Evolutionary conservation across 2,113 vertebrate genomes (phyloP).

Genomic region (Ceyx margarethae): DNA sequence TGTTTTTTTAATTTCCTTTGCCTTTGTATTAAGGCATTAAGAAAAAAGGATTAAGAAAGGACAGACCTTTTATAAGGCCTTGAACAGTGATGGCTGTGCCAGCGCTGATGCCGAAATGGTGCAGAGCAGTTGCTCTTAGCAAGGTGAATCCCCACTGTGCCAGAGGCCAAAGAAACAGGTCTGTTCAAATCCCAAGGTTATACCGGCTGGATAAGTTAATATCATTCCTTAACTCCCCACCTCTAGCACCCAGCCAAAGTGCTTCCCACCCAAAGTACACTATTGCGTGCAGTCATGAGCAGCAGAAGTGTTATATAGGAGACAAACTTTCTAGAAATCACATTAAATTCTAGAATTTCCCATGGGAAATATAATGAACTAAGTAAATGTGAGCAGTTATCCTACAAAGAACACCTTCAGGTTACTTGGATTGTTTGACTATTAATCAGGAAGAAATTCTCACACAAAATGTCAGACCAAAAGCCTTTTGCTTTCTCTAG

Average conservation of each 20-base stretch:
- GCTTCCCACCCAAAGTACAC: not conserved
- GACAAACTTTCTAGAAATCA: not conserved
- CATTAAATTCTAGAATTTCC: not conserved
- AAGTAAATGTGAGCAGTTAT: not conserved
- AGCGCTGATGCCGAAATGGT: not conserved
- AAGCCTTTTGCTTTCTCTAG: not conserved
- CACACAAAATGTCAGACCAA: not conserved
- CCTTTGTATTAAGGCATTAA: not conserved
- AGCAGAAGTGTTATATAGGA: not conserved
- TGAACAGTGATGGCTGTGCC: not conserved
- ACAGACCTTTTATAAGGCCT: not conserved
- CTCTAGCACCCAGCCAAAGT: not conserved
- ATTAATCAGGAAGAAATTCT: not conserved
- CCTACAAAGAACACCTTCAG: not conserved
- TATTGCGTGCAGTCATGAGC: not conserved
- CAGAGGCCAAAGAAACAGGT: not conserved
- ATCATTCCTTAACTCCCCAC: not conserved
- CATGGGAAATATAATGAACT: not conserved
- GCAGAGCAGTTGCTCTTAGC: not conserved
- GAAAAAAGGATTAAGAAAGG: not conserved
- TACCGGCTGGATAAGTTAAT: not conserved
- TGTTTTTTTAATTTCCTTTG: slow-evolving; percentile 8
- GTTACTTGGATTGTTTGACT: not conserved
- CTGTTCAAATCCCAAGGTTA: not conserved
- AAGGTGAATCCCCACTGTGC: not conserved